Evolutionary conservation across 2,888 invertebrate genomes (phyloP).

Genomic region (Stratiomys singularior): DNA sequence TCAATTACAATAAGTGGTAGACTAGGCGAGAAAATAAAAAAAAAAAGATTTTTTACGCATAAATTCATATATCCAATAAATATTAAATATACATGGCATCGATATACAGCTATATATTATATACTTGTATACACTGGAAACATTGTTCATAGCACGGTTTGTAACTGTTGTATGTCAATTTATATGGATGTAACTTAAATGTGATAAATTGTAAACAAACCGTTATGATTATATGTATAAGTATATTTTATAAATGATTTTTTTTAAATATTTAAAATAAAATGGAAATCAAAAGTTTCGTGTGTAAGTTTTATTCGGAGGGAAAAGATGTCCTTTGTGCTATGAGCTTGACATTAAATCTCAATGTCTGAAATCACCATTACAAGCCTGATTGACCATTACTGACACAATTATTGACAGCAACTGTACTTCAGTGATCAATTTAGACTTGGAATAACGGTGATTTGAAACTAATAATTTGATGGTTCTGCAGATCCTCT

Average conservation of each 20-base stretch:
- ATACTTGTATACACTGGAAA: slow-evolving; percentile 7
- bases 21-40: too few relatives aligned
- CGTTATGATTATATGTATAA: slow-evolving; percentile 27
- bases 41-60: background rate
- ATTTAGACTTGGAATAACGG: too few relatives aligned
- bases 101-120: slow-evolving; percentile 3
- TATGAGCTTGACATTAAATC: too few relatives aligned
- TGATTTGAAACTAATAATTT: too few relatives aligned
- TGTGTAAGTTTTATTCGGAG: background rate
- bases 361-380: too few relatives aligned
- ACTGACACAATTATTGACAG: too few relatives aligned
- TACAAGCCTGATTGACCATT: too few relatives aligned
- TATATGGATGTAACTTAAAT: slow-evolving; percentile 44
- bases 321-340: too few relatives aligned
- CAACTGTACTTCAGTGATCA: too few relatives aligned
- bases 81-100: background rate
- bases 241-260: slow-evolving; percentile 29
- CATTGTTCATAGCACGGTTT: slow-evolving; percentile 29
- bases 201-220: slow-evolving; percentile 44
- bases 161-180: slow-evolving; percentile 38
- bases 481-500: too few relatives aligned
- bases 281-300: slow-evolving; percentile 3
- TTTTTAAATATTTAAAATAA: slow-evolving; percentile 38
- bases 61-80: background rate
- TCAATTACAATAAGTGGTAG: too few relatives aligned